A percentile compares a stretch with the other conserved stretches of the same genome.
Evolutionary conservation across 2,888 invertebrate genomes (phyloP).

Genomic region (Iselma pallidipennis): DNA sequence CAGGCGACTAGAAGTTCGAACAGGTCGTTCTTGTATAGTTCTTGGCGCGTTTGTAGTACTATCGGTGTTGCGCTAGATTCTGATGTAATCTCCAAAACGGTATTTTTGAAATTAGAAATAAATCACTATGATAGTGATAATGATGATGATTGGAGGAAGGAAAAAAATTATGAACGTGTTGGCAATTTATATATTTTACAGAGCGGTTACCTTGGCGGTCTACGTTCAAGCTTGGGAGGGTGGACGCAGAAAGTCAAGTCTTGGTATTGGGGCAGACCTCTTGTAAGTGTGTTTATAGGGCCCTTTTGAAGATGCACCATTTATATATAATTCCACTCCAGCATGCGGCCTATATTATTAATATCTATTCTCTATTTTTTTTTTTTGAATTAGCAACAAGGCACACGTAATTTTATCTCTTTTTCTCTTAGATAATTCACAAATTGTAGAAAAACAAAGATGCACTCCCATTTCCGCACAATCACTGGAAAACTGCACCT

Average conservation of each 20-base stretch:
- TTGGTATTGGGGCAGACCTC: slow-evolving; percentile 97
- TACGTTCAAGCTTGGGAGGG: slow-evolving; percentile 93
- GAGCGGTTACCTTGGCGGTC: slow-evolving; percentile 91
- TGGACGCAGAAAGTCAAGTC: slow-evolving; percentile 96
- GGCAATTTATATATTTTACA: slow-evolving; percentile 64
- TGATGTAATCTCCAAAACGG: too few relatives aligned
- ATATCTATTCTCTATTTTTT: not conserved
- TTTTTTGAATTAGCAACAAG: not conserved
- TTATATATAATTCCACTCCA: slow-evolving; percentile 35
- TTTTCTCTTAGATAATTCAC: too few relatives aligned
- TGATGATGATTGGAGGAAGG: too few relatives aligned
- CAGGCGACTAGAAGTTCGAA: slow-evolving; percentile 27
- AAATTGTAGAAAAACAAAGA: too few relatives aligned
- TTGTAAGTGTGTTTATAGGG: slow-evolving; percentile 72
- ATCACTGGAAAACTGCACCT: not conserved
- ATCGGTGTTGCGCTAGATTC: not conserved
- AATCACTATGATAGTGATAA: too few relatives aligned
- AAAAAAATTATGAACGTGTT: slow-evolving; percentile 24
- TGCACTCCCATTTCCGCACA: not conserved
- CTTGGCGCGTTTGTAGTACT: not conserved
- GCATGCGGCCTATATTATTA: slow-evolving; percentile 40
- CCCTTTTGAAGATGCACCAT: too few relatives aligned
- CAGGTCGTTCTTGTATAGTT: not conserved
- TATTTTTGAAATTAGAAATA: too few relatives aligned
- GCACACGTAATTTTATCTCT: not conserved